Evolutionary conservation across 2,888 invertebrate genomes (phyloP).

Genomic region (Metallyticus violacea): DNA sequence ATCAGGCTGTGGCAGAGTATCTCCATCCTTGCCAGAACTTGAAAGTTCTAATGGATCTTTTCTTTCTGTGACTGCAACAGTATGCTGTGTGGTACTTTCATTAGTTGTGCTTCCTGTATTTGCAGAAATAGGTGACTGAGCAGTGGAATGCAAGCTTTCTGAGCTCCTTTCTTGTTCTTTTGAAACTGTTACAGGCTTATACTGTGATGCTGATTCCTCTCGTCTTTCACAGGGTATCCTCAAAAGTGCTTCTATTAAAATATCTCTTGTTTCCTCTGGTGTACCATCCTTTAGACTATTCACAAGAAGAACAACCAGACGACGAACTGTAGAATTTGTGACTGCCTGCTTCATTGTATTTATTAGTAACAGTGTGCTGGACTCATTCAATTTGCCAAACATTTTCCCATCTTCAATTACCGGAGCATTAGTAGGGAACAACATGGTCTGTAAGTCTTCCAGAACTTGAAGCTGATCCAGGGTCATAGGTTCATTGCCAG

Average conservation of each 20-base stretch:
- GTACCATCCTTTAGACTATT: conserved; percentile 68
- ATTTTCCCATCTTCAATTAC: conserved; percentile 64
- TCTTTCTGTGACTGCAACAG: background rate
- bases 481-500: background rate
- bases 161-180: background rate
- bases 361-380: conserved; percentile 70
- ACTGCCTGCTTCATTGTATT: conserved; percentile 64
- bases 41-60: background rate
- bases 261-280: conserved; percentile 66
- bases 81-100: background rate
- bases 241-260: conserved; percentile 65
- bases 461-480: conserved; percentile 14
- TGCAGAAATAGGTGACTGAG: background rate
- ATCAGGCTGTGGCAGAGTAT: conserved; percentile 44
- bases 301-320: conserved; percentile 70
- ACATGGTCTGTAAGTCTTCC: conserved; percentile 6
- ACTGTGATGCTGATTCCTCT: conserved; percentile 40
- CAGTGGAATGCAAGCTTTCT: background rate
- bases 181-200: background rate
- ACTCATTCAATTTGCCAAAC: conserved; percentile 71
- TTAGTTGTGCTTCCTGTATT: background rate
- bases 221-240: conserved; percentile 54
- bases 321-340: conserved; percentile 55
- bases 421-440: background rate
- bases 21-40: conserved; percentile 27